phyloP scores from a whole-genome alignment of 2,113 vertebrate species.

The Alectura lathami region DNA sequence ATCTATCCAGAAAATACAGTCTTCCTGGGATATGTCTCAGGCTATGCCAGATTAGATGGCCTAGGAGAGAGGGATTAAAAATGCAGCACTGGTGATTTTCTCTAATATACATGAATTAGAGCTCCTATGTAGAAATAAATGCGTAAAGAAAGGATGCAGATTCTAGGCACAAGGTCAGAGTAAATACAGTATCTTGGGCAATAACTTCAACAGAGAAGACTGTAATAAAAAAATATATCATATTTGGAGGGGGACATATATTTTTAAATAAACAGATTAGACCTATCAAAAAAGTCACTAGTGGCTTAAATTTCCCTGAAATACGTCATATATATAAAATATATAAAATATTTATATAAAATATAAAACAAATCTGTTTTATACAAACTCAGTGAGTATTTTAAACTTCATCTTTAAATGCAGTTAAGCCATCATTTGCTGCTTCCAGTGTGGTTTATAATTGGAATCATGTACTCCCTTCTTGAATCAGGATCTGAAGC shows the following conservation, averaged over 20 bases:
- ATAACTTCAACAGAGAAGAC: neutral
- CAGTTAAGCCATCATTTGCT: conserved; percentile 18
- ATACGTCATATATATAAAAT: no score
- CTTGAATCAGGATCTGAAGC: conserved; percentile 1
- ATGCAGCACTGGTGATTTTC: neutral
- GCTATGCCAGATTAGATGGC: neutral
- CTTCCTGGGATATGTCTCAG: neutral
- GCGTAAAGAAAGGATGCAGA: neutral
- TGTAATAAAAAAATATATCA: neutral
- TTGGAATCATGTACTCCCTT: conserved; percentile 45
- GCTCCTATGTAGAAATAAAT: neutral
- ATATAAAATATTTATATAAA: no score
- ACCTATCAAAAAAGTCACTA: neutral
- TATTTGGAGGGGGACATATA: neutral
- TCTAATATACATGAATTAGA: neutral
- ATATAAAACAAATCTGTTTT: conserved; percentile 65
- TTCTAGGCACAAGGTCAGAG: neutral
- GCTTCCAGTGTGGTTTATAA: conserved; percentile 48
- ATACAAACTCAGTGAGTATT: conserved; percentile 31
- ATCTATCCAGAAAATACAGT: neutral
- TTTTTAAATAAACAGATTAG: conserved; percentile 29
- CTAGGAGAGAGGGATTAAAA: neutral
- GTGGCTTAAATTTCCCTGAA: neutral
- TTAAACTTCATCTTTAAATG: conserved; percentile 34
- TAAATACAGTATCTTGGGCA: neutral